Percentiles rank a stretch among this genome's conserved stretches.
Conservation (phyloP, 2,797 vertebrate genomes). For the Mormyrops boulengeri region DNA sequence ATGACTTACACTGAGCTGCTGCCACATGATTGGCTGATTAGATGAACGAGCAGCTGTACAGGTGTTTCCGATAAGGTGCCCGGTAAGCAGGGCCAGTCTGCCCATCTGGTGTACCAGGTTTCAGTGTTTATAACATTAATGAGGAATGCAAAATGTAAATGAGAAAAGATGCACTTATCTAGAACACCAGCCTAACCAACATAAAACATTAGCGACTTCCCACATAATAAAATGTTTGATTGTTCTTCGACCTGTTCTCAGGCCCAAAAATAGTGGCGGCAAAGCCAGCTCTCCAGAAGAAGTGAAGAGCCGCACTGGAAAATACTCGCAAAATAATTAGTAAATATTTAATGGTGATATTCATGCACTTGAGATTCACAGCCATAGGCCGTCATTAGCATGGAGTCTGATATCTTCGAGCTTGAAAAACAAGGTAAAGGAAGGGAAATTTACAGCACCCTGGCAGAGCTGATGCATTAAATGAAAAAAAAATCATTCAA, state of each 20-base stretch:
- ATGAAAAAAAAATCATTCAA: background rate
- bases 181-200: background rate
- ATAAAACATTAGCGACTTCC: background rate
- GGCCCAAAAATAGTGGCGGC: background rate
- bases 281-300: background rate
- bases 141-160: background rate
- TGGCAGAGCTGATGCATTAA: background rate
- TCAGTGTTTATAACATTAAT: background rate
- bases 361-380: background rate
- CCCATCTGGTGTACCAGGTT: background rate
- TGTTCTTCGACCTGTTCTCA: background rate
- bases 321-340: background rate
- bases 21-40: background rate
- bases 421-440: background rate
- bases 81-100: background rate
- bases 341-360: background rate
- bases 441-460: background rate
- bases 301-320: background rate
- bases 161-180: background rate
- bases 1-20: background rate
- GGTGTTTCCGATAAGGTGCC: background rate
- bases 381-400: background rate
- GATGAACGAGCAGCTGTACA: background rate
- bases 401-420: background rate
- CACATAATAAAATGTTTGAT: background rate